Conservation (phyloP, 2,797 vertebrate species). For the Anguilla anguilla region DNA sequence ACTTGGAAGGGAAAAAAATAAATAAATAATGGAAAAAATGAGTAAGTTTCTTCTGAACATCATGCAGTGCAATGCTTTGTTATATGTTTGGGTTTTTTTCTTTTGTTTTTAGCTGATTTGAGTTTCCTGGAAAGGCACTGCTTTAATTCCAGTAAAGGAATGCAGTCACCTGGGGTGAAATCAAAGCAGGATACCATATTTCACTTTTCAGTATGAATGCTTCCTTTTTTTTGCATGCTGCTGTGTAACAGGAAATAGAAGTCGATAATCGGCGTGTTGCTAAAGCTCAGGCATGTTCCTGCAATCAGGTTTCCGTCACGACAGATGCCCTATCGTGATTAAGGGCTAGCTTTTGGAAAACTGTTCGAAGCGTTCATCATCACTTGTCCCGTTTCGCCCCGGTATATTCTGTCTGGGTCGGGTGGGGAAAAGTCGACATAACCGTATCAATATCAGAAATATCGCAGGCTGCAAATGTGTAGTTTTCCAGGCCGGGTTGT, state of each 20-base stretch:
- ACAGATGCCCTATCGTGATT: not conserved
- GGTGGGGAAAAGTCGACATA: not conserved
- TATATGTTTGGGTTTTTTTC: not conserved
- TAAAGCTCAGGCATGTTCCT: not conserved
- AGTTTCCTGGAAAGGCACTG: not conserved
- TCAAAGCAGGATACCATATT: not conserved
- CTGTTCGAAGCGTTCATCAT: not conserved
- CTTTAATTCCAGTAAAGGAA: not conserved
- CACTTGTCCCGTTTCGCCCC: not conserved
- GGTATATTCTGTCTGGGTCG: not conserved
- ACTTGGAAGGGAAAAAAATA: conserved; percentile 26
- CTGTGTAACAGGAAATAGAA: not conserved
- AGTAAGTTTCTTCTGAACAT: conserved; percentile 59
- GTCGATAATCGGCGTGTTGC: not conserved
- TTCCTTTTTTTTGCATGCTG: not conserved
- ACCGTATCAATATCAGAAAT: not conserved
- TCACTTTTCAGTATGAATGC: not conserved
- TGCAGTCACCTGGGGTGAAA: not conserved
- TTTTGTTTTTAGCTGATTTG: not conserved
- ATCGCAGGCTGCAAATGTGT: not conserved
- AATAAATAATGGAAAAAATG: conserved; percentile 72
- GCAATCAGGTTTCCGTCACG: not conserved
- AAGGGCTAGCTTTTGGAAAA: not conserved
- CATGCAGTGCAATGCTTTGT: not conserved
- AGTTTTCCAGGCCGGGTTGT: not conserved